Evolutionary conservation across 2,113 vertebrate species (phyloP), one percentile per base, ranked within the genome.

Genomic region (Aspiorhynchus laticeps): DNA sequence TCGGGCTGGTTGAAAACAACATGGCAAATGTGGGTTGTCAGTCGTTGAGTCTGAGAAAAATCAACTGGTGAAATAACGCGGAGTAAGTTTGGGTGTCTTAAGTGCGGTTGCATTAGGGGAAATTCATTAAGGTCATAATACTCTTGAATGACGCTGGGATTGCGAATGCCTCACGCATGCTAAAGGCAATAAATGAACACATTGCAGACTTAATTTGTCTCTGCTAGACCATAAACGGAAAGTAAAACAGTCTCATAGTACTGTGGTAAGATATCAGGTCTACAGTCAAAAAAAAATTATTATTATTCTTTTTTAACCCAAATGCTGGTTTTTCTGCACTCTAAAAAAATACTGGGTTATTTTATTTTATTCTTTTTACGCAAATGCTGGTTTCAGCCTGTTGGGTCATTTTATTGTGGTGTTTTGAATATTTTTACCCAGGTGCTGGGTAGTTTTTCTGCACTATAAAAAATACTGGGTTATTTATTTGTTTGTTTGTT

Each of bases 181-280:
- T 59, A n/a, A 61, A 61, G 78, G 53, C 53, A 80, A 77, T 77
- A 31, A 51, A 46, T 7, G 26, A 77, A 77, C 43, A 31, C 38
- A 76, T 5, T 75, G 21, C 11, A 17, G n/a, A 48, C n/a, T 48
- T 28, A 43, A 76, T 76, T 76, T 28, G 7, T 76, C 5, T 8
- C 74, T 46, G 41, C 7, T 31, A 51, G 3, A 48, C 75, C 48
- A 10, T 28, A 77, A 31, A 77, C 7, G 17, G 24, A 51, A 77
- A 31, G n/a, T 48, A 77, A 77, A 17, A 51, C n/a, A 38, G 33
- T 71, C 8, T 36, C 3, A 24, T 38, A 11, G 19, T 11, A 24
- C 33, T 38, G 21, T 56, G 19, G 19, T 56, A 71, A 4, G 8
- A 19, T 38, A 71, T 38, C 33, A 38, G 19, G 17, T 4, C 46